Percentiles rank a stretch among this genome's conserved stretches.
Evolutionary conservation across 2,888 invertebrate species (phyloP).

Genomic region (Tenodera sinensis): DNA sequence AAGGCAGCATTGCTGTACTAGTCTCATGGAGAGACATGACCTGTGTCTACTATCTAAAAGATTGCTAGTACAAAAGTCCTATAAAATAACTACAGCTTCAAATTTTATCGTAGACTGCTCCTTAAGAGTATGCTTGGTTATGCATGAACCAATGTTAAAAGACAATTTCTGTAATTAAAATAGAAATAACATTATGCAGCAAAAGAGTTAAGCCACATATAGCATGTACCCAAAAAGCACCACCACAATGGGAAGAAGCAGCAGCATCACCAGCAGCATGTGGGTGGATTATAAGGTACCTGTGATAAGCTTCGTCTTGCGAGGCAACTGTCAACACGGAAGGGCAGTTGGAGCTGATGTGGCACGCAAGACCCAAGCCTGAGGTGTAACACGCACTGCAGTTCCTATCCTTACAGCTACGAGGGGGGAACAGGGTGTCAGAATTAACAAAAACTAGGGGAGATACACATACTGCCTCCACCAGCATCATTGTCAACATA

Average conservation of each 20-base stretch:
- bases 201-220: background rate
- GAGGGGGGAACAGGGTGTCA: conserved; percentile 19
- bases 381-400: conserved; percentile 37
- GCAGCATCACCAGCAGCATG: conserved; percentile 28
- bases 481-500: conserved; percentile 16
- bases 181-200: background rate
- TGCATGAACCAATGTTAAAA: too few relatives aligned
- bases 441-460: conserved; percentile 11
- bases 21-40: too few relatives aligned
- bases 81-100: too few relatives aligned
- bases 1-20: too few relatives aligned
- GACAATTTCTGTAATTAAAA: background rate
- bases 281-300: conserved; percentile 35
- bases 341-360: conserved; percentile 36
- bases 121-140: too few relatives aligned
- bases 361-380: conserved; percentile 29
- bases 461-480: conserved; percentile 22
- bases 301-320: conserved; percentile 37
- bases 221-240: background rate
- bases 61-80: too few relatives aligned
- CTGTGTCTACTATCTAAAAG: too few relatives aligned
- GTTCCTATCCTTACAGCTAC: conserved; percentile 40
- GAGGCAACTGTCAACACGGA: conserved; percentile 38
- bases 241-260: conserved; percentile 12
- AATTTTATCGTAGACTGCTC: too few relatives aligned